Conservation (phyloP, 1,140 invertebrate species). For the Anastrepha ludens region DNA sequence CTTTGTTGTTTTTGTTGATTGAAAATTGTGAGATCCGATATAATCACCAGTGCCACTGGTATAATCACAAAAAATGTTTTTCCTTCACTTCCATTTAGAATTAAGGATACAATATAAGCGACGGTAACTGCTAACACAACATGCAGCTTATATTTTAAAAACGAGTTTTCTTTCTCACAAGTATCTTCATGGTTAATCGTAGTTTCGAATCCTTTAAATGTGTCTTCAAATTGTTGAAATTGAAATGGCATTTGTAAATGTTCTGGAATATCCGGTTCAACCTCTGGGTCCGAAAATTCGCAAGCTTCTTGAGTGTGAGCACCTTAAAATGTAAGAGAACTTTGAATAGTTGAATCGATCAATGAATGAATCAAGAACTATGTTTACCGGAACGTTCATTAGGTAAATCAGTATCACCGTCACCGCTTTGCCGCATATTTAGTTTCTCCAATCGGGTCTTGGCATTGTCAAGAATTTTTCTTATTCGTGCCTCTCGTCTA, state of each 20-base stretch:
- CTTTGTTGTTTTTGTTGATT: conserved; percentile 46
- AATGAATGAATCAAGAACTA: too few species aligned
- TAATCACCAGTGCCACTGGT: conserved; percentile 39
- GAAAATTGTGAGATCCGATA: conserved; percentile 52
- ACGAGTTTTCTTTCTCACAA: neutral
- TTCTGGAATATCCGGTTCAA: conserved; percentile 53
- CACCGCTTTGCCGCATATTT: neutral
- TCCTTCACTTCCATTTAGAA: conserved; percentile 3
- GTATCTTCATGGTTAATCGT: neutral
- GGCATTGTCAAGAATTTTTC: conserved; percentile 57
- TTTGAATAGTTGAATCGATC: too few species aligned
- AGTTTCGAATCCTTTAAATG: conserved; percentile 7
- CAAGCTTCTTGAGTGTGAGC: neutral
- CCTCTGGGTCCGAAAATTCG: conserved; percentile 58
- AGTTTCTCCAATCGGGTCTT: conserved; percentile 56
- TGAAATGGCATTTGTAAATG: conserved; percentile 38
- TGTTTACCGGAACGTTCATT: neutral
- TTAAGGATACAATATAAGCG: conserved; percentile 38
- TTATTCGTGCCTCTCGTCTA: conserved; percentile 52
- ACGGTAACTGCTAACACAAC: conserved; percentile 41
- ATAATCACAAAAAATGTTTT: conserved; percentile 46
- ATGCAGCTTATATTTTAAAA: conserved; percentile 38
- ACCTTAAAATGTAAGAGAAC: conserved; percentile 14
- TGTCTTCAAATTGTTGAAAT: conserved; percentile 22
- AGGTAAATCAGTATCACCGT: neutral